Evolutionary conservation across 2,888 invertebrate genomes (phyloP), one percentile per base, ranked within the genome.

Genomic region (Cryptops parisi): DNA sequence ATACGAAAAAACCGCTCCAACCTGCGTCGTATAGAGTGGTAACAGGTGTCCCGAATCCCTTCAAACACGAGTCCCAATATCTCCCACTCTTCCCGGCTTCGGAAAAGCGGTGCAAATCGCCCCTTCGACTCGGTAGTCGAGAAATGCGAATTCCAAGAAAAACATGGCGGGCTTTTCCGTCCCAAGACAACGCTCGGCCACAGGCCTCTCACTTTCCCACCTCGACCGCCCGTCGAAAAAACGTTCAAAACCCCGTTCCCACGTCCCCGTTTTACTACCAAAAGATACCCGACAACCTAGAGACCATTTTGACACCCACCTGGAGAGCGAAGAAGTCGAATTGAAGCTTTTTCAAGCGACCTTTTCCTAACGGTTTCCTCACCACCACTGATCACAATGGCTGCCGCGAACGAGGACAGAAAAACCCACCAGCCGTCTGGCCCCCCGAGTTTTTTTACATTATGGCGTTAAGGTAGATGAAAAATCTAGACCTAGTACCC

Each of bases 401-500:
- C 55, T 45, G 47, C 46, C 49, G 25, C 23, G 47, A 55, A 43
- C 46, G 33, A 47, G n/a, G 43, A 51, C 51, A 46, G 46, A 19
- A 43, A 51, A 43, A 22, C 47, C 45, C 38, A 40, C 52, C 21
- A 47, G 21, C 33, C 27, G 39, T 33, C 40, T 51, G 21, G 47
- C 26, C 41, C 23, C 12, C 22, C 39, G 40, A 51, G 23, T 43
- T 45, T n/a, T n/a, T n/a, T 52, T 46, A 52, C 22, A 27, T 52
- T 25, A 52, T 21, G 27, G 25, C 39, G 25, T 23, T 40, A 38
- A 47, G 26, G 23, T 40, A 53, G 38, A 58, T 40, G 33, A 64
- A 65, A 68, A 67, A 68, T 67, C 59, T 60, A 61, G 57, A 57
- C 60, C 70, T 66, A 71, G 67, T 72, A 71, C 68, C 70, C 68